phyloP scores from a whole-genome alignment of 2,113 vertebrate genomes.

The Melozone crissalis region DNA sequence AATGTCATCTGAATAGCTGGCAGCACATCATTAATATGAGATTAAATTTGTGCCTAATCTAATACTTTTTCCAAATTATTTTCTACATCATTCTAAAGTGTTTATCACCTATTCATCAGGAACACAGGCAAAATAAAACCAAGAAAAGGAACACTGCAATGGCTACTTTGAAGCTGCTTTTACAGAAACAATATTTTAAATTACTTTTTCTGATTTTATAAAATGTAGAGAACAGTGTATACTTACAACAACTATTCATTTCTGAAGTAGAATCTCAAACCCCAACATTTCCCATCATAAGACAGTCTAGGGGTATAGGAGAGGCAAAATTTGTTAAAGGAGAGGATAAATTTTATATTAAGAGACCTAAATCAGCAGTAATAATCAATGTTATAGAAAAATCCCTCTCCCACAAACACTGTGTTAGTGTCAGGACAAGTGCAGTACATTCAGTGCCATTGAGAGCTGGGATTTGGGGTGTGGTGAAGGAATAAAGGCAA shows the following conservation, averaged over 20 bases:
- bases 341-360: neutral
- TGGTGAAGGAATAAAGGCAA: neutral
- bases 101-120: neutral
- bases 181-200: neutral
- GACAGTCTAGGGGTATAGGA: neutral
- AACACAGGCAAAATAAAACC: neutral
- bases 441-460: neutral
- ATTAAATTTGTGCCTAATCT: neutral
- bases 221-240: neutral
- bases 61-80: neutral
- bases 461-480: neutral
- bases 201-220: neutral
- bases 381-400: neutral
- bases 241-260: neutral
- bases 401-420: neutral
- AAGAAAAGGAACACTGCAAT: neutral
- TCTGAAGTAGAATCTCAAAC: neutral
- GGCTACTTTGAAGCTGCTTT: neutral
- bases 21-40: neutral
- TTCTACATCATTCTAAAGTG: neutral
- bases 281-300: neutral
- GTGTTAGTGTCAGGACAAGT: neutral
- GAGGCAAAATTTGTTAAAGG: neutral
- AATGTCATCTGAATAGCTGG: neutral
- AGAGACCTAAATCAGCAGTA: neutral